phyloP scores from a whole-genome alignment of 2,113 vertebrate species.

The Neogobius melanostomus region DNA sequence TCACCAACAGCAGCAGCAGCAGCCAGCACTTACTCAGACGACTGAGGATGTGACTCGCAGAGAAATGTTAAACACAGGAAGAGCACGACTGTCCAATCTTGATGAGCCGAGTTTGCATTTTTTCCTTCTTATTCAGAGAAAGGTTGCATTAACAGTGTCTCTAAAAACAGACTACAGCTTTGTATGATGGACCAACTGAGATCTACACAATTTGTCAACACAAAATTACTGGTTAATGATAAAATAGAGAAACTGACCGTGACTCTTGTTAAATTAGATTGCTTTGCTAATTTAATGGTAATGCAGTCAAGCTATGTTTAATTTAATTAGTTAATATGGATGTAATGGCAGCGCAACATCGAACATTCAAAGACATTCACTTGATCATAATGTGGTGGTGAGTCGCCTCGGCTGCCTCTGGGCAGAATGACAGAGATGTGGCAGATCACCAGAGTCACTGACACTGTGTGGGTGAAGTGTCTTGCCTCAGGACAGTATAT shows the following conservation, averaged over 20 bases:
- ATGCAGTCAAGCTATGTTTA: no score
- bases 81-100: neutral
- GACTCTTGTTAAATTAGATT: neutral
- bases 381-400: neutral
- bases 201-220: no score
- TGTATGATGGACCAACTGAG: neutral
- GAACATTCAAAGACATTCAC: neutral
- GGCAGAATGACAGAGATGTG: neutral
- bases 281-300: no score
- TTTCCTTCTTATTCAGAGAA: neutral
- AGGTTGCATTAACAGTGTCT: neutral
- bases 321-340: no score
- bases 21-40: neutral
- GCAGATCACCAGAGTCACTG: neutral
- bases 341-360: no score
- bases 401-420: neutral
- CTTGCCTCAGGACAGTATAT: neutral
- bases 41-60: neutral
- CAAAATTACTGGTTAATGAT: neutral
- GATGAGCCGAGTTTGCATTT: neutral
- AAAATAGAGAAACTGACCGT: neutral
- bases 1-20: slow-evolving; percentile 4
- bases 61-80: slow-evolving; percentile 5
- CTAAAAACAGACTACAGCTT: neutral
- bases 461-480: neutral